Evolutionary conservation across 2,113 vertebrate genomes (phyloP), one percentile per base, ranked within the genome.

Genomic region (Salvelinus fontinalis): DNA sequence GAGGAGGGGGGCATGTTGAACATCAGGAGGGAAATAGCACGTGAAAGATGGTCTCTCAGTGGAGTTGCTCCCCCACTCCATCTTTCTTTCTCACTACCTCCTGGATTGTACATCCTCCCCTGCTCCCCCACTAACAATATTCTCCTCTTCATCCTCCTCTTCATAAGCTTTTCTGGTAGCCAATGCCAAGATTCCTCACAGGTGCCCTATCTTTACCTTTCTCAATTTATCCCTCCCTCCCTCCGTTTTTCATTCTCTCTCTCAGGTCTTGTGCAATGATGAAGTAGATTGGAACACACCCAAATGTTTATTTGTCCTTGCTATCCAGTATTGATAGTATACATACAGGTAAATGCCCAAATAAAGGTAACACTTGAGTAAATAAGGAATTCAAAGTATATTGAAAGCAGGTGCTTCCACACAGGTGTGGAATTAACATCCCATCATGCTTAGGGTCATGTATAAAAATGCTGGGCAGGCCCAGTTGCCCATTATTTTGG

Each of bases 41-140:
- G 79, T 91, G 90, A 90, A 93, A 94, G 93, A 94, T 94, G 93
- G 93, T 86, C 87, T 90, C 93, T 88, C 93, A 92, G 93, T 86
- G 89, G 92, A 91, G 90, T 91, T 92, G 91, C 93, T 92, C 90
- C 85, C 87, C 81, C 74, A 62, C 81, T 77, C 83, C 77, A 71
- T 83, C 75, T 89, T 86, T 84, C 83, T 81, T 77, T 86, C 86
- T 78, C 75, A 27, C 86, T 89, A 86, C 81, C 89, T 86, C 83
- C 85, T 90, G 88, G 77, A 82, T 86, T 81, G 84, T 73, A 60
- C 84, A 88, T 89, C 89, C 87, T 84, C 78, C 76, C 75, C 79
- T 91, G 89, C 73, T 67, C 51, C 54, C 44, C 51, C 64, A 26
- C 20, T 70, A 72, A 24, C 7, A n/a, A 44, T 49, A 11, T 16